phyloP scores from a whole-genome alignment of 1,140 invertebrate genomes.

The Caenorhabditis latens region DNA sequence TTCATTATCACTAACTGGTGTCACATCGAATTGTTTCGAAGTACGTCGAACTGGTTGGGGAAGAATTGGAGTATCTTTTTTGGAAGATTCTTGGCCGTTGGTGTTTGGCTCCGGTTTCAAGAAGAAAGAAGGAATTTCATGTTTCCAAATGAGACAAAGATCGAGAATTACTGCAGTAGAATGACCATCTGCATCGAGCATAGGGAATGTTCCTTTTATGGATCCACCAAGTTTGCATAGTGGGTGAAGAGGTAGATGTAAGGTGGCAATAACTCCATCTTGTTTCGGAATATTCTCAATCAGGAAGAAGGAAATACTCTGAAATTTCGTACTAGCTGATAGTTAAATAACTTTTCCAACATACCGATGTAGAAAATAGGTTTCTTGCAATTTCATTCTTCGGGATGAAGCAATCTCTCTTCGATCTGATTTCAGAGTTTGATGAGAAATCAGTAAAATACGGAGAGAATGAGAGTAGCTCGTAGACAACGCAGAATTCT shows the following conservation, averaged over 20 bases:
- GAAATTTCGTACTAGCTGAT: not conserved
- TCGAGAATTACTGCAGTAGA: not conserved
- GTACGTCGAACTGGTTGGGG: not conserved
- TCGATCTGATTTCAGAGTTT: slow-evolving; percentile 20
- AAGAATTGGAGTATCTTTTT: slow-evolving; percentile 17
- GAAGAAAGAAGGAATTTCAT: slow-evolving; percentile 32
- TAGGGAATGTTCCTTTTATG: slow-evolving; percentile 57
- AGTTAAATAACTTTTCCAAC: not conserved
- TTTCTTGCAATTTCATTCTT: slow-evolving; percentile 26
- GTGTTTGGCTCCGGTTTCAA: slow-evolving; percentile 5
- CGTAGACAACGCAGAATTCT: slow-evolving; percentile 62
- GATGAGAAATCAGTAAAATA: slow-evolving; percentile 54
- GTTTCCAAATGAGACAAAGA: slow-evolving; percentile 37
- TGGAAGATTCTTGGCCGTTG: not conserved
- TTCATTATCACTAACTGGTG: not conserved
- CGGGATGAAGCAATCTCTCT: slow-evolving; percentile 23
- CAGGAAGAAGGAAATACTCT: slow-evolving; percentile 59
- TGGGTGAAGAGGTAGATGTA: slow-evolving; percentile 54
- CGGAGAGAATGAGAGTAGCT: slow-evolving; percentile 58
- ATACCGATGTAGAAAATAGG: slow-evolving; percentile 2
- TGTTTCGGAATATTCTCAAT: slow-evolving; percentile 48
- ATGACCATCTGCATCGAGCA: slow-evolving; percentile 20
- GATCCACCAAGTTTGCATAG: slow-evolving; percentile 5
- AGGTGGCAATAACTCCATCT: slow-evolving; percentile 52
- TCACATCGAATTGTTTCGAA: slow-evolving; percentile 17